A percentile compares a stretch with the other conserved stretches of the same genome.
These are phyloP conservation scores for Notolepis coatsorum DNA, from an alignment of 2,797 vertebrate genomes.

Conservation along the genomic window DNA sequence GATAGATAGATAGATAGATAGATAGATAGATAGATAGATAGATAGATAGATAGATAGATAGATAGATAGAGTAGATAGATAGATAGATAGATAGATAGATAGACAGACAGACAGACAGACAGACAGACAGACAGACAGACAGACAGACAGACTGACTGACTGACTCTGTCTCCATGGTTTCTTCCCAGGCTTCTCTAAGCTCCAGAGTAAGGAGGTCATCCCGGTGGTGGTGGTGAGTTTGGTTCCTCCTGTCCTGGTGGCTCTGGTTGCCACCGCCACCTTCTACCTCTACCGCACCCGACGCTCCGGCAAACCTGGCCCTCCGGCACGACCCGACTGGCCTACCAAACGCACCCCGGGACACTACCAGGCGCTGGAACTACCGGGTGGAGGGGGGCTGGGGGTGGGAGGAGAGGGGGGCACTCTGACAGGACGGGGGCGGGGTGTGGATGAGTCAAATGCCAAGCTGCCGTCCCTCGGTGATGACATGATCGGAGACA, in stretches of 20 bases:
- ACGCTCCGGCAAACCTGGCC: slow-evolving; percentile 77
- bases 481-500: slow-evolving; percentile 46
- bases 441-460: slow-evolving; percentile 49
- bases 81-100: too few species aligned
- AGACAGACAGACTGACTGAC: too few species aligned
- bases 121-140: background rate
- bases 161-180: background rate
- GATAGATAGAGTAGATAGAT: too few species aligned
- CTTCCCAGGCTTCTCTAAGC: slow-evolving; percentile 83
- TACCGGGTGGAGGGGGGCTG: slow-evolving; percentile 60
- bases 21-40: background rate
- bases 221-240: slow-evolving; percentile 90
- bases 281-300: slow-evolving; percentile 90
- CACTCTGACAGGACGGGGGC: slow-evolving; percentile 17
- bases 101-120: background rate
- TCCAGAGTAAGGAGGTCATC: slow-evolving; percentile 89
- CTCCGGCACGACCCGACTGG: slow-evolving; percentile 75
- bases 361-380: slow-evolving; percentile 66
- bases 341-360: slow-evolving; percentile 69
- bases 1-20: too few species aligned
- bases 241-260: slow-evolving; percentile 85
- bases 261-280: slow-evolving; percentile 77
- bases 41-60: background rate
- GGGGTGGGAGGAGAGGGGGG: slow-evolving; percentile 27
- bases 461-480: slow-evolving; percentile 65